Conservation (phyloP, 2,113 vertebrate genomes). For the Otolemur garnettii region DNA sequence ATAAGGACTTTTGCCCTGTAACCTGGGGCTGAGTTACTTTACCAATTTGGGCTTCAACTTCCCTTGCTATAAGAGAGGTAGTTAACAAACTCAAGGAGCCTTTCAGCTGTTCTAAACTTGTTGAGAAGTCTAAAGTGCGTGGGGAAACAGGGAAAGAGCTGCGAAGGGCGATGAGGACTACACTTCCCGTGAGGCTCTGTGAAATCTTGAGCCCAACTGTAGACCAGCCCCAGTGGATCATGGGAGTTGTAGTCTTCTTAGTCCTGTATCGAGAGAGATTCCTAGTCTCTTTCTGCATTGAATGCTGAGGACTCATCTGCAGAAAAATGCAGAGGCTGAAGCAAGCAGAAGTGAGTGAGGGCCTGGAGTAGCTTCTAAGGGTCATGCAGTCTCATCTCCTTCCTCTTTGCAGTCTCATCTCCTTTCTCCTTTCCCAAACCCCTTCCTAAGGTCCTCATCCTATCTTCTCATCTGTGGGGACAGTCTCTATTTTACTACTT, state of each 20-base stretch:
- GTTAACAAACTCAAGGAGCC: neutral
- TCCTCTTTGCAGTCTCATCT: neutral
- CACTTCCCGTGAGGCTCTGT: slow-evolving; percentile 14
- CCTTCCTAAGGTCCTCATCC: neutral
- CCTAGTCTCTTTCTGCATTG: neutral
- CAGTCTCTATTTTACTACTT: neutral
- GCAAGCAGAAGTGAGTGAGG: neutral
- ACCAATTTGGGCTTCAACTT: neutral
- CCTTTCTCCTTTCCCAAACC: neutral
- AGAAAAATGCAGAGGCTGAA: neutral
- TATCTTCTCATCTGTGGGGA: neutral
- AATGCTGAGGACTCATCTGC: neutral
- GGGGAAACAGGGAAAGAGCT: neutral
- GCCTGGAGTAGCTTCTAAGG: neutral
- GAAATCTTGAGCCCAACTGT: neutral
- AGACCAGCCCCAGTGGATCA: neutral
- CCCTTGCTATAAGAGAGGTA: neutral
- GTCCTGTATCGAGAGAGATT: neutral
- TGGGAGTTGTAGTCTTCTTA: slow-evolving; percentile 11
- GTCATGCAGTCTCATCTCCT: neutral
- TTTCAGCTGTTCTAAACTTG: neutral
- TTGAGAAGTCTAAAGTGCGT: neutral
- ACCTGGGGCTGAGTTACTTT: neutral
- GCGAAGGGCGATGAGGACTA: neutral
- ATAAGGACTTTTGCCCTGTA: neutral